Evolutionary conservation across 2,797 vertebrate species (phyloP).

Genomic region (Okamejei kenojei): DNA sequence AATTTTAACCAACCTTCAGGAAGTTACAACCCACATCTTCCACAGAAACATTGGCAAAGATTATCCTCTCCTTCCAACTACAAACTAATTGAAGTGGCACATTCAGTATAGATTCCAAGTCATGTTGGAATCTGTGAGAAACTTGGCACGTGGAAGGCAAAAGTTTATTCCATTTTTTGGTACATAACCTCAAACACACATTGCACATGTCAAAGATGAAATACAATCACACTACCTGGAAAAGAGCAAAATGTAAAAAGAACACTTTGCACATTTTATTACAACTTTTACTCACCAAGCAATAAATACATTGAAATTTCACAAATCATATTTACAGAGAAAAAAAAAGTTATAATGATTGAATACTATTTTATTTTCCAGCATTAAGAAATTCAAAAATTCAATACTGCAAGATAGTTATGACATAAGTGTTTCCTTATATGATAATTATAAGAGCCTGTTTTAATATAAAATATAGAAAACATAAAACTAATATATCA

Average conservation of each 20-base stretch:
- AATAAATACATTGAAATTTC: constrained; percentile 39
- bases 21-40: not conserved
- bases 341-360: constrained; percentile 11
- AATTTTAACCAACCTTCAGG: not conserved
- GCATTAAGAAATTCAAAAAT: constrained; percentile 44
- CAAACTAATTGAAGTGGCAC: not conserved
- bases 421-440: constrained; percentile 26
- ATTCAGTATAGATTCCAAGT: not conserved
- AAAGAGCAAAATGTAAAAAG: not conserved
- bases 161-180: not conserved
- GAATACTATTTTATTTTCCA: constrained; percentile 45
- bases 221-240: not conserved
- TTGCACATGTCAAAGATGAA: not conserved
- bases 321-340: constrained; percentile 35
- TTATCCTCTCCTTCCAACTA: not conserved
- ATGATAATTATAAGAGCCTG: constrained; percentile 40
- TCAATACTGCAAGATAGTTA: constrained; percentile 40
- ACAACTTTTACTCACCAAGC: constrained; percentile 39
- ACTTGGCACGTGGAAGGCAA: not conserved
- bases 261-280: not conserved
- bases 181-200: not conserved
- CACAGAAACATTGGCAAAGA: not conserved
- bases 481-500: constrained; percentile 33
- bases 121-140: not conserved
- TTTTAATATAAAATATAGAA: constrained; percentile 39